phyloP scores from a whole-genome alignment of 1,140 invertebrate genomes.

The Danaus melanippus region DNA sequence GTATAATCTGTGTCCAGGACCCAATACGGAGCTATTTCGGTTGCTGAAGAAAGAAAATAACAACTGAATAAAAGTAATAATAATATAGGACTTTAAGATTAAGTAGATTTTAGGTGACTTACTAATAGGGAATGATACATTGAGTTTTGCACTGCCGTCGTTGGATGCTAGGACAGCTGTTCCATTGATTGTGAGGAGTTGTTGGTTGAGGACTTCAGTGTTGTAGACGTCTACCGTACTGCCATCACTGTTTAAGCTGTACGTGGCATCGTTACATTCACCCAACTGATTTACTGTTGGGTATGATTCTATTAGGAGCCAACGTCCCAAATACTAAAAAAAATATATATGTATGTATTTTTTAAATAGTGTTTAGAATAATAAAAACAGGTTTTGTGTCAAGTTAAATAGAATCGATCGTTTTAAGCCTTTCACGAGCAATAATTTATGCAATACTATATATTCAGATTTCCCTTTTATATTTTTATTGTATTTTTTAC shows the following conservation, averaged over 20 bases:
- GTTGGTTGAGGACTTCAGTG: conserved; percentile 38
- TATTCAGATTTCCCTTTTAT: too few relatives aligned
- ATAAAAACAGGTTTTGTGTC: too few relatives aligned
- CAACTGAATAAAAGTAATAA: conserved; percentile 8
- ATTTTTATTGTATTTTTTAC: too few relatives aligned
- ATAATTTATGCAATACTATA: too few relatives aligned
- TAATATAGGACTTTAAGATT: not conserved
- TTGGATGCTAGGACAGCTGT: conserved; percentile 26
- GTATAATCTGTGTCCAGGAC: conserved; percentile 53
- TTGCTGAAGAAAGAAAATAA: conserved; percentile 26
- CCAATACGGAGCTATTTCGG: conserved; percentile 38
- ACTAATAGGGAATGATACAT: conserved; percentile 43
- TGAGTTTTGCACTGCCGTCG: conserved; percentile 37
- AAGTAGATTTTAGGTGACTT: conserved; percentile 10
- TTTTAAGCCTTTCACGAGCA: too few relatives aligned
- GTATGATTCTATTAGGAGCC: conserved; percentile 46
- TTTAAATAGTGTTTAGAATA: too few relatives aligned
- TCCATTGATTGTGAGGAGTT: conserved; percentile 31
- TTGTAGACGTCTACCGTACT: conserved; percentile 33
- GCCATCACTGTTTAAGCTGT: conserved; percentile 19
- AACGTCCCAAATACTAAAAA: conserved; percentile 37
- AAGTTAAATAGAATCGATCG: too few relatives aligned
- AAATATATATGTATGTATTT: not conserved
- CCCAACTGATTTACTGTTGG: conserved; percentile 28
- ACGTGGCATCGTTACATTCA: conserved; percentile 38